Evolutionary conservation across 2,888 invertebrate genomes (phyloP).

Genomic region (Napeogenes inachia): DNA sequence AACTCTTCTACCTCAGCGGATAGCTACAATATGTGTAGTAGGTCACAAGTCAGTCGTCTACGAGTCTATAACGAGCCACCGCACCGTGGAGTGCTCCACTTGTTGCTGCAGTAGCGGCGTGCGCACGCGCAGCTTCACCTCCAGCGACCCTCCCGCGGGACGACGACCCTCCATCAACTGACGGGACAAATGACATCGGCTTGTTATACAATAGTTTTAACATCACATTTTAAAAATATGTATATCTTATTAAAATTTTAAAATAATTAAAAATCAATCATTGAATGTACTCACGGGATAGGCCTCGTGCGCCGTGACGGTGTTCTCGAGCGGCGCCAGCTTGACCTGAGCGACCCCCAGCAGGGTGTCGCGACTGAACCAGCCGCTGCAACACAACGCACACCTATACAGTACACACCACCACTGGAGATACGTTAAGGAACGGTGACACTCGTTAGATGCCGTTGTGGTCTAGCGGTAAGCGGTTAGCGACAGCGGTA

Average conservation of each 20-base stretch:
- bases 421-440: slow-evolving; percentile 1
- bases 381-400: slow-evolving; percentile 89
- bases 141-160: slow-evolving; percentile 91
- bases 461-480: too few relatives aligned
- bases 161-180: slow-evolving; percentile 94
- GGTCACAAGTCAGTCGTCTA: neutral
- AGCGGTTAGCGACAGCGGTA: too few relatives aligned
- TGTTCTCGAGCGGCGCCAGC: slow-evolving; percentile 91
- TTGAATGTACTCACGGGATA: slow-evolving; percentile 86
- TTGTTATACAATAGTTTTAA: neutral
- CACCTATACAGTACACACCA: slow-evolving; percentile 43
- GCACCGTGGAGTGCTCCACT: slow-evolving; percentile 91
- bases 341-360: slow-evolving; percentile 91
- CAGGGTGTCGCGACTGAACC: slow-evolving; percentile 91
- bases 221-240: too few relatives aligned
- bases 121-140: slow-evolving; percentile 90
- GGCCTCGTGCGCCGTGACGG: slow-evolving; percentile 93
- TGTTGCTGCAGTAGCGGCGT: slow-evolving; percentile 93
- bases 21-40: neutral
- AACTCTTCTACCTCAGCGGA: too few relatives aligned
- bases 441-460: too few relatives aligned
- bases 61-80: slow-evolving; percentile 91
- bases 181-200: neutral
- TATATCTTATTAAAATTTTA: too few relatives aligned
- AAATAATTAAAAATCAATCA: too few relatives aligned